Conservation (phyloP, 2,888 invertebrate species). For the Caenorhabditis macrosperma region DNA sequence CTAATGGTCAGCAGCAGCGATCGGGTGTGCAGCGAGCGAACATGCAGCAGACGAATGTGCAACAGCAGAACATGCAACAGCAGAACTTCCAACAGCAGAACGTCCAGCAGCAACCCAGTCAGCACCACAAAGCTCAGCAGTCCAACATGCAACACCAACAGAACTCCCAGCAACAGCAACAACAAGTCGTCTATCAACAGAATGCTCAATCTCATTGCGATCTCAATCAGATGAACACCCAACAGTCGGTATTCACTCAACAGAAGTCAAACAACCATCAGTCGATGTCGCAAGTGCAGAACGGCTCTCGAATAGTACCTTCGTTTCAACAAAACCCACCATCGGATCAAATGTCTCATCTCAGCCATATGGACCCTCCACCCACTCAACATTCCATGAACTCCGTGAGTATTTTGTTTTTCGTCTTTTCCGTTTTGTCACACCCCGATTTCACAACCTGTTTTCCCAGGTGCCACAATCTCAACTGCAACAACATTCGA, state of each 20-base stretch:
- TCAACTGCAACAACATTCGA: constrained; percentile 30
- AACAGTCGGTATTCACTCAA: constrained; percentile 1
- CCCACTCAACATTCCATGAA: constrained; percentile 56
- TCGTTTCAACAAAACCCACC: constrained; percentile 31
- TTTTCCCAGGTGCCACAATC: constrained; percentile 38
- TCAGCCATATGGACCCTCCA: constrained; percentile 53
- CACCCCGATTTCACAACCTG: constrained; percentile 38
- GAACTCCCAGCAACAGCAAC: no score
- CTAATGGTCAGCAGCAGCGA: not conserved
- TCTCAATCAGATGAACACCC: constrained; percentile 4
- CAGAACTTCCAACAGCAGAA: not conserved
- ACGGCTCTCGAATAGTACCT: constrained; percentile 20
- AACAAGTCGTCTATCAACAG: constrained; percentile 3
- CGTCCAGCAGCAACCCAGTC: not conserved
- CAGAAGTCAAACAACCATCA: constrained; percentile 7
- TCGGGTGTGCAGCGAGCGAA: no score
- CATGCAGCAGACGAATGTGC: not conserved
- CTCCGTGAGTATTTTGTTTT: constrained; percentile 50
- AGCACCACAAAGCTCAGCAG: not conserved
- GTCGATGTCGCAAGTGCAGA: constrained; percentile 33
- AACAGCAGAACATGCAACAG: not conserved
- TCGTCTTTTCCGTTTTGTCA: constrained; percentile 20
- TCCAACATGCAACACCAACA: no score
- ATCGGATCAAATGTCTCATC: constrained; percentile 31
- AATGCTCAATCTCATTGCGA: not conserved